Conservation (phyloP, 1,140 invertebrate genomes). For the Bombyx mandarina region DNA sequence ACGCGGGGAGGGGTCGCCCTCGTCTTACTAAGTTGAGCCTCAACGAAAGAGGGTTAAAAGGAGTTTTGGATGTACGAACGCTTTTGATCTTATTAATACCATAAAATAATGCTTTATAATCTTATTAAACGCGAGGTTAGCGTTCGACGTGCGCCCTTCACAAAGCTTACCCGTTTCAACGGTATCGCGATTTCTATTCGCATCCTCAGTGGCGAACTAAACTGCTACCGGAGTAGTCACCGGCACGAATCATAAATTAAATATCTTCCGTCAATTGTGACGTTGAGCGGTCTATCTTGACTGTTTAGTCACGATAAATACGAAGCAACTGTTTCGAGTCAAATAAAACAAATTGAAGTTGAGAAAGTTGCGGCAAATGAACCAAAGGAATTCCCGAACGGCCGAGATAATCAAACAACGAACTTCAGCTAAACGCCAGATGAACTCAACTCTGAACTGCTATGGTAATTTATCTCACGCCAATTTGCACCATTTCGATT, state of each 20-base stretch:
- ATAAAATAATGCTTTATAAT: conserved; percentile 79
- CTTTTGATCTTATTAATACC: conserved; percentile 76
- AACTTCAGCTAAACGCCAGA: conserved; percentile 41
- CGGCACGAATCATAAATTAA: background rate
- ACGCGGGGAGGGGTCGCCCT: conserved; percentile 20
- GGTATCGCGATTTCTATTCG: conserved; percentile 73
- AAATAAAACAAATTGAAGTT: conserved; percentile 27
- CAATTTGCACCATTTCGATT: conserved; percentile 36
- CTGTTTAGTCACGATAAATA: background rate
- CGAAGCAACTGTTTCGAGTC: no score
- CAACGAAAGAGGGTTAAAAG: conserved; percentile 61
- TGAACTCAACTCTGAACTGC: conserved; percentile 40
- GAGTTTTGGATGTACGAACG: conserved; percentile 66
- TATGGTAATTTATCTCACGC: conserved; percentile 47
- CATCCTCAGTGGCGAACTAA: conserved; percentile 57
- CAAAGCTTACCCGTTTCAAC: conserved; percentile 59
- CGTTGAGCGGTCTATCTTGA: background rate
- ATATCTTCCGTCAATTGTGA: no score
- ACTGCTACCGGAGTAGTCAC: conserved; percentile 1
- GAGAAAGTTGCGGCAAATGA: conserved; percentile 33
- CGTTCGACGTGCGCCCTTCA: conserved; percentile 48
- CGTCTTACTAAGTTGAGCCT: conserved; percentile 39
- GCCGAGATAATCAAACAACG: conserved; percentile 40
- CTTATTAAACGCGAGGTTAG: conserved; percentile 78
- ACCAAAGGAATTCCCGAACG: conserved; percentile 29